Percentiles rank a stretch among this genome's conserved stretches.
These are phyloP conservation scores for Coryphaenoides rupestris DNA, from an alignment of 2,113 vertebrate species.

Conservation along the genomic window DNA sequence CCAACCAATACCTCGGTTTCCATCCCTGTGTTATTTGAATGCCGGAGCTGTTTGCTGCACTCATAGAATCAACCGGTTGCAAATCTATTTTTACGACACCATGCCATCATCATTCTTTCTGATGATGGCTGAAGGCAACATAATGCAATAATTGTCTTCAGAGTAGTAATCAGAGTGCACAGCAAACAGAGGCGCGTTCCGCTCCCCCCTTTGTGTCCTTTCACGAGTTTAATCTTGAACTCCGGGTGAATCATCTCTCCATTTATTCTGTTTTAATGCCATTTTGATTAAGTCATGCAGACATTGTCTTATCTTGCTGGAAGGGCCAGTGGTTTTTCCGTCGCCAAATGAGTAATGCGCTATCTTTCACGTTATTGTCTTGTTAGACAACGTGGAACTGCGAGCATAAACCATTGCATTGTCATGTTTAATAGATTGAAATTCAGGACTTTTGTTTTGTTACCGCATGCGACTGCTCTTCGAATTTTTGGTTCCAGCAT, in stretches of 20 bases:
- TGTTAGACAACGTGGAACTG: background rate
- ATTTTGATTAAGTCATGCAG: constrained; percentile 15
- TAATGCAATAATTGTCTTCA: too few species aligned
- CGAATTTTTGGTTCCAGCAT: too few species aligned
- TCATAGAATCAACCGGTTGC: too few species aligned
- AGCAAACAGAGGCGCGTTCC: background rate
- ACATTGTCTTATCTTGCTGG: background rate
- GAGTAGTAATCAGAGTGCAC: too few species aligned
- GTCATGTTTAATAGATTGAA: too few species aligned
- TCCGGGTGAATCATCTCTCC: constrained; percentile 39
- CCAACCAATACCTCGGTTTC: too few species aligned
- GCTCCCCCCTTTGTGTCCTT: background rate
- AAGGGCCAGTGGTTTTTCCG: constrained; percentile 1
- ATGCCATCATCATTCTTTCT: too few species aligned
- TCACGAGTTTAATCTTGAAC: constrained; percentile 16
- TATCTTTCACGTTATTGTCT: constrained; percentile 12
- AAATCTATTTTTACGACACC: too few species aligned
- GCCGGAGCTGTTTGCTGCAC: too few species aligned
- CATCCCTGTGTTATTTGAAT: too few species aligned
- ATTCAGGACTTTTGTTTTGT: background rate
- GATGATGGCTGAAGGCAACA: too few species aligned
- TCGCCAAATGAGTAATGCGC: constrained; percentile 24
- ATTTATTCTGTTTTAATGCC: constrained; percentile 6
- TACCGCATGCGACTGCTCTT: background rate
- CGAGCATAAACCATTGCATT: background rate